phyloP scores from a whole-genome alignment of 1,140 invertebrate species.

The Octopus bimaculoides region DNA sequence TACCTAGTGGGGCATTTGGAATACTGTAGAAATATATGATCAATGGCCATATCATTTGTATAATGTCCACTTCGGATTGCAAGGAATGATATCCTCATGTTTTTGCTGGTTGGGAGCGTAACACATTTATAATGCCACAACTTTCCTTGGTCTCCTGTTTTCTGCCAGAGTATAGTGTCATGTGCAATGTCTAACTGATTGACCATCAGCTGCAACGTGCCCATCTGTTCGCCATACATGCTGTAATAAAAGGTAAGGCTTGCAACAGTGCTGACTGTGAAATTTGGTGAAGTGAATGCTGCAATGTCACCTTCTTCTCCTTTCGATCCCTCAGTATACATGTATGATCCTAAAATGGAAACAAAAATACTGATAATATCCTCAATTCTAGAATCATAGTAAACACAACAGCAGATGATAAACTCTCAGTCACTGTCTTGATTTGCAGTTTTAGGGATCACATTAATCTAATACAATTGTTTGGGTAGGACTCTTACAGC shows the following conservation, averaged over 20 bases:
- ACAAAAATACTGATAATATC: background rate
- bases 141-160: slow-evolving; percentile 18
- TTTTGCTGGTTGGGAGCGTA: slow-evolving; percentile 23
- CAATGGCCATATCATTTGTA: slow-evolving; percentile 38
- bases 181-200: background rate
- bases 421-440: too few relatives aligned
- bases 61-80: slow-evolving; percentile 22
- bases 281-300: slow-evolving; percentile 25
- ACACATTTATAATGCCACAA: slow-evolving; percentile 32
- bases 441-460: too few relatives aligned
- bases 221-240: slow-evolving; percentile 23
- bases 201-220: slow-evolving; percentile 20
- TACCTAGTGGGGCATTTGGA: background rate
- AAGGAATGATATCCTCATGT: slow-evolving; percentile 30
- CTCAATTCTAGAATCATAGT: background rate
- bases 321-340: slow-evolving; percentile 37
- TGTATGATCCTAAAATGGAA: slow-evolving; percentile 32
- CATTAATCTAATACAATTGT: too few relatives aligned
- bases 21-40: slow-evolving; percentile 28
- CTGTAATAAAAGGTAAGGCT: slow-evolving; percentile 39
- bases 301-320: slow-evolving; percentile 30
- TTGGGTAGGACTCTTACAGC: too few relatives aligned
- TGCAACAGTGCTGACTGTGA: slow-evolving; percentile 22
- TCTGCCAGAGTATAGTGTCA: slow-evolving; percentile 12
- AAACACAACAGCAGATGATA: too few relatives aligned